Conservation (phyloP, 2,113 vertebrate genomes). For the Nanorana parkeri region DNA sequence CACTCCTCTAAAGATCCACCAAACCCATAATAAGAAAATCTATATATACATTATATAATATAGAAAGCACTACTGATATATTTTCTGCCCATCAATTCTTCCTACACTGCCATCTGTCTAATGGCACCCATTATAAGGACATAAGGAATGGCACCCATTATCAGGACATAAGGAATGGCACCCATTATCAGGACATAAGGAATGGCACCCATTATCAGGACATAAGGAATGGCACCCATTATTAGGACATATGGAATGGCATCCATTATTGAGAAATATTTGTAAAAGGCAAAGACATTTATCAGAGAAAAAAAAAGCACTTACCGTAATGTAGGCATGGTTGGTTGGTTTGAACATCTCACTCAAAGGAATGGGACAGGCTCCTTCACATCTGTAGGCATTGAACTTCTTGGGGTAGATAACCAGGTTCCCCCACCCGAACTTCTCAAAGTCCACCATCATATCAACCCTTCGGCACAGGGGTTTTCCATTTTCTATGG, state of each 20-base stretch:
- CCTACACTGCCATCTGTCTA: too few relatives aligned
- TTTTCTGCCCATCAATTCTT: not conserved
- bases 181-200: too few relatives aligned
- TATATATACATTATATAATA: not conserved
- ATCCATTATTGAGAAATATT: too few relatives aligned
- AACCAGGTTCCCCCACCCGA: constrained; percentile 88
- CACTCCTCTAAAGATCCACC: not conserved
- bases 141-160: too few relatives aligned
- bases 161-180: too few relatives aligned
- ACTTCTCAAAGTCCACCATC: constrained; percentile 88
- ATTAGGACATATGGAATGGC: too few relatives aligned
- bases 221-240: too few relatives aligned
- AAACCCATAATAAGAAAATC: not conserved
- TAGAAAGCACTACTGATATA: not conserved
- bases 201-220: too few relatives aligned
- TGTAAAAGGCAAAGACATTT: too few relatives aligned
- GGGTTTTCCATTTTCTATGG: not conserved
- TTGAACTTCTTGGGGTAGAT: constrained; percentile 84
- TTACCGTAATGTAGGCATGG: constrained; percentile 90
- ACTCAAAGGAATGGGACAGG: constrained; percentile 80
- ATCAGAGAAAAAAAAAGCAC: constrained; percentile 13
- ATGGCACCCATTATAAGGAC: too few relatives aligned
- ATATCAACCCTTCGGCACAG: constrained; percentile 80
- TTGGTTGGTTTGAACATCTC: constrained; percentile 87
- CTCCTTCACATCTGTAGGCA: constrained; percentile 85